phyloP scores from a whole-genome alignment of 1,140 invertebrate species.

The Heliconius hermathena region DNA sequence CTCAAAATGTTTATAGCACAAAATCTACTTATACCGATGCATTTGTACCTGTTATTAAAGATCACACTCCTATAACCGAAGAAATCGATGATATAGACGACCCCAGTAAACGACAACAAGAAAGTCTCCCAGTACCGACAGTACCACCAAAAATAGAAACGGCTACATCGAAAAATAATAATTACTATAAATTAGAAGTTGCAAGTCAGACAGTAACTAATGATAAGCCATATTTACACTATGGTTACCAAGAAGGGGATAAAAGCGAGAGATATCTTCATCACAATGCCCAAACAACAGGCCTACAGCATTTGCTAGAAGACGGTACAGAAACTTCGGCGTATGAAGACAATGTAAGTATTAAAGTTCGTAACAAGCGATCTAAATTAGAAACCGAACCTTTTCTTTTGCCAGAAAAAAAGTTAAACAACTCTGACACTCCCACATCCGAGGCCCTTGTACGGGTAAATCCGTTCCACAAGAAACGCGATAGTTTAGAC shows the following conservation, averaged over 20 bases:
- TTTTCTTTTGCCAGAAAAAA: slow-evolving; percentile 45
- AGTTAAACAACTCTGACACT: slow-evolving; percentile 34
- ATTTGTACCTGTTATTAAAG: slow-evolving; percentile 51
- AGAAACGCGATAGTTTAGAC: slow-evolving; percentile 45
- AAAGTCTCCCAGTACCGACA: slow-evolving; percentile 37
- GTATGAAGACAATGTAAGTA: slow-evolving; percentile 73
- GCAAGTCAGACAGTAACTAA: slow-evolving; percentile 59
- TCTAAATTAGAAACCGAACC: slow-evolving; percentile 49
- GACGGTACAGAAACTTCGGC: slow-evolving; percentile 68
- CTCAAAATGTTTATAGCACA: slow-evolving; percentile 42
- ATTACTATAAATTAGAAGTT: slow-evolving; percentile 74
- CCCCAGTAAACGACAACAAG: slow-evolving; percentile 40
- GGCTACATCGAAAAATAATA: slow-evolving; percentile 58
- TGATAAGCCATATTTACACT: slow-evolving; percentile 23
- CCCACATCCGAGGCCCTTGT: slow-evolving; percentile 52
- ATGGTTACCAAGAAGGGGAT: slow-evolving; percentile 45
- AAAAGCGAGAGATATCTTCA: slow-evolving; percentile 57
- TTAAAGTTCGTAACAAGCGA: slow-evolving; percentile 42
- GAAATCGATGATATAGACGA: slow-evolving; percentile 72
- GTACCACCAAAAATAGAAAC: slow-evolving; percentile 47
- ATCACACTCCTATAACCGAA: slow-evolving; percentile 75
- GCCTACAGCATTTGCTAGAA: slow-evolving; percentile 65
- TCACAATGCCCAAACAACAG: slow-evolving; percentile 53
- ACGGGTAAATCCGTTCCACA: slow-evolving; percentile 45
- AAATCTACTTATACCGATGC: slow-evolving; percentile 44